Evolutionary conservation across 2,113 vertebrate species (phyloP), one percentile per base, ranked within the genome.

Genomic region (Hemibagrus wyckioides): DNA sequence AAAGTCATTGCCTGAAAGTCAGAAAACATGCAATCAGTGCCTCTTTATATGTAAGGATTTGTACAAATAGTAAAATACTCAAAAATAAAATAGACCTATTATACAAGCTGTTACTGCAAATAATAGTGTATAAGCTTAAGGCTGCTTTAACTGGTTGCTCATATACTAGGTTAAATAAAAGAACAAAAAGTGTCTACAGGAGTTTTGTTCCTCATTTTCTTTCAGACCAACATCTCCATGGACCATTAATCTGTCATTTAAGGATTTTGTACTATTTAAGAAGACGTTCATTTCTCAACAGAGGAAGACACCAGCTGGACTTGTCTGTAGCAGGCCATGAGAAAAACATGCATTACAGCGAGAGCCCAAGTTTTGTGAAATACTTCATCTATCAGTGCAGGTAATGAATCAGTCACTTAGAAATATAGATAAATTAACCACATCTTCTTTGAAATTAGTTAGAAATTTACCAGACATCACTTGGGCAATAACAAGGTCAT

Each of bases 401-500:
- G 30, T 80, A 75, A 13, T 17, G 36, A 82, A 67, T 19, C n/a
- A 56, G n/a, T 2, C 48, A 61, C 30, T 67, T 59, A 19, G 36
- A 59, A 36, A 79, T 28, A 6, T 65, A 86, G 63, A 50, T 86
- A 39, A 71, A 79, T 83, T 52, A 77, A 28, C 17, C 11, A 9
- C 50, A n/a, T 48, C 56, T 28, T 61, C 44, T 80, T 83, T 73
- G 30, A 52, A 33, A 54, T 30, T 57, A 83, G 84, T 54, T 89
- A n/a, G 83, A 83, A 92, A 87, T 89, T 88, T 85, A 76, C 80
- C 88, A 61, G 41, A 89, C 73, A 71, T 90, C 87, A 81, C 84
- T 65, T 71, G 73, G 85, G 44, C 84, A 91, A 90, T 87, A 91
- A 90, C 54, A 82, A 59, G 44, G 57, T 61, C 77, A 88, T 36